Evolutionary conservation across 2,113 vertebrate genomes (phyloP).

Genomic region (Platysteira castanea): DNA sequence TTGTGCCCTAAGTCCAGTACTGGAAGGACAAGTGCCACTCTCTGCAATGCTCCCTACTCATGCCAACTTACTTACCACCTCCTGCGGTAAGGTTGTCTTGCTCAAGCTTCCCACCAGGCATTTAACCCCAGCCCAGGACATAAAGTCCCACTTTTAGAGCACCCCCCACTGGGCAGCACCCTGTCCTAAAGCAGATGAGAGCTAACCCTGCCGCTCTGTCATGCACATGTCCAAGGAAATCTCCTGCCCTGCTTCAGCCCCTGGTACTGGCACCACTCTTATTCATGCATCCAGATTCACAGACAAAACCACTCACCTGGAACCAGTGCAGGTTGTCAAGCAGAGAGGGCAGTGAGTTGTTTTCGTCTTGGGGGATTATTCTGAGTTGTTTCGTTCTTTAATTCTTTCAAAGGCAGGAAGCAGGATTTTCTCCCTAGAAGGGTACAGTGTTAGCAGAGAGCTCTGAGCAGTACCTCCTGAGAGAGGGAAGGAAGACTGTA

Average conservation of each 20-base stretch:
- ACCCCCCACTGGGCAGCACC: not conserved
- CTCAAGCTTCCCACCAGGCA: not conserved
- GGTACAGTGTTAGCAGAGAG: not conserved
- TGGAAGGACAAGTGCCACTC: not conserved
- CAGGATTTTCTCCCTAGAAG: conserved; percentile 3
- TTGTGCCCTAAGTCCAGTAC: not conserved
- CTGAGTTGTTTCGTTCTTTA: not conserved
- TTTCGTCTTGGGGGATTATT: not conserved
- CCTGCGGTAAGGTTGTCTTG: not conserved
- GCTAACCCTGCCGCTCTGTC: not conserved
- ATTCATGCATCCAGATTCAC: conserved; percentile 4
- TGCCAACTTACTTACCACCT: not conserved
- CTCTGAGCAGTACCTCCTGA: conserved; percentile 36
- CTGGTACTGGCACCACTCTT: not conserved
- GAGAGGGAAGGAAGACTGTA: conserved; percentile 49
- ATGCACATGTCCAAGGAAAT: not conserved
- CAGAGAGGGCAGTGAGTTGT: not conserved
- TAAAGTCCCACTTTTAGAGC: not conserved
- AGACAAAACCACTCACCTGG: conserved; percentile 36
- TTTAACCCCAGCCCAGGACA: not conserved
- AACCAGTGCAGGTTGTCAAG: not conserved
- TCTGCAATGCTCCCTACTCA: not conserved
- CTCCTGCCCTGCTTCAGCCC: not conserved
- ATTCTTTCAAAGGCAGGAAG: not conserved
- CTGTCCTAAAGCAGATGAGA: not conserved